These are phyloP conservation scores for Parazoanthus atlanticus DNA, from an alignment of 92 coral and sea anemone species.

Conservation along the genomic window DNA sequence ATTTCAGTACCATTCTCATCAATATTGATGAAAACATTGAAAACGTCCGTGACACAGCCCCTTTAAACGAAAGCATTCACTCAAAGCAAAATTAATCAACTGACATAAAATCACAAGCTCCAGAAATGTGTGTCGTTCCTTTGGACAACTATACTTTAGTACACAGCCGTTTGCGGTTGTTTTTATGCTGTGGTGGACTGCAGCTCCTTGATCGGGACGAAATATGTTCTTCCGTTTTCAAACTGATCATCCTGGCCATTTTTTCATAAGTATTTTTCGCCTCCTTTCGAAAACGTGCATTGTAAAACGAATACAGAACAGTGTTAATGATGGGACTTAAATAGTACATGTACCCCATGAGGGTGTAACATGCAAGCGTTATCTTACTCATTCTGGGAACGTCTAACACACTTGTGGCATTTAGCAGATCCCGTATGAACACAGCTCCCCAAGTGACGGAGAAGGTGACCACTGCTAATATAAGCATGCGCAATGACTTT, in stretches of 20 bases:
- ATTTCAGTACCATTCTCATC: too few species aligned
- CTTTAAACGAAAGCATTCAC: too few species aligned
- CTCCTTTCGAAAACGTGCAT: constrained; percentile 34
- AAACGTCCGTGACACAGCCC: too few species aligned
- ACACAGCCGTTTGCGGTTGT: neutral
- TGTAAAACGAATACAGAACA: constrained; percentile 34
- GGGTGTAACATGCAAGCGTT: neutral
- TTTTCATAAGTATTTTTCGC: neutral
- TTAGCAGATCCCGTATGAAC: constrained; percentile 36
- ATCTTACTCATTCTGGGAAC: neutral
- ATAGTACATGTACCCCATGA: constrained; percentile 14
- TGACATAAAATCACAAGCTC: too few species aligned
- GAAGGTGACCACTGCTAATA: constrained; percentile 18
- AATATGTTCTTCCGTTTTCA: neutral
- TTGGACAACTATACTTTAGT: neutral
- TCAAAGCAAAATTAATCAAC: too few species aligned
- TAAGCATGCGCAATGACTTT: constrained; percentile 27
- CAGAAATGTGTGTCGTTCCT: neutral
- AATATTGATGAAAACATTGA: too few species aligned
- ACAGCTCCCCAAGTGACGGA: constrained; percentile 26
- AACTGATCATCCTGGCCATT: neutral
- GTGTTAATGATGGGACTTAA: constrained; percentile 26
- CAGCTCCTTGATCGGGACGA: neutral
- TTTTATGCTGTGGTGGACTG: neutral
- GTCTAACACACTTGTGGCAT: neutral